Conservation (phyloP, 1,140 invertebrate genomes). For the Caenorhabditis remanei region DNA sequence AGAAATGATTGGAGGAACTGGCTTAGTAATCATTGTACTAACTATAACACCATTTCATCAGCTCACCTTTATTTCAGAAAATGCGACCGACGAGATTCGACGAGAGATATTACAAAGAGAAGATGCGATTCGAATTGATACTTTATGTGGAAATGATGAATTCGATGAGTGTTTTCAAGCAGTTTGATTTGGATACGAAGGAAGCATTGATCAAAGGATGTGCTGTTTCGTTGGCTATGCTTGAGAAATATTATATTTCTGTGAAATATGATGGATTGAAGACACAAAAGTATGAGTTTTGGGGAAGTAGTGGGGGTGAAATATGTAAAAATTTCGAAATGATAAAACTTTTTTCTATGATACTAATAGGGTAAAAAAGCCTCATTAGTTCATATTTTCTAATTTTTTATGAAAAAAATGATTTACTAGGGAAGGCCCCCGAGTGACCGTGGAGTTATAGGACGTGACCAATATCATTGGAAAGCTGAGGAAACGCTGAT, state of each 20-base stretch:
- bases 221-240: conserved; percentile 23
- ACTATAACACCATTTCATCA: not conserved
- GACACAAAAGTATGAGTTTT: conserved; percentile 24
- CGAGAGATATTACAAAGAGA: conserved; percentile 48
- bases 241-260: conserved; percentile 44
- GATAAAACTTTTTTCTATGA: too few relatives aligned
- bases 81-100: conserved; percentile 38
- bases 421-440: too few relatives aligned
- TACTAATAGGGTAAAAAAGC: too few relatives aligned
- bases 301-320: not conserved
- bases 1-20: conserved; percentile 30
- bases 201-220: conserved; percentile 9
- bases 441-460: too few relatives aligned
- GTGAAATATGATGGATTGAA: conserved; percentile 42
- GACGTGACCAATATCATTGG: too few relatives aligned
- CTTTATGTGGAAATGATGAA: conserved; percentile 44
- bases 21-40: conserved; percentile 51
- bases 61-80: conserved; percentile 35
- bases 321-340: too few relatives aligned
- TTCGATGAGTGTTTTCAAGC: conserved; percentile 13
- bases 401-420: too few relatives aligned
- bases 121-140: conserved; percentile 35
- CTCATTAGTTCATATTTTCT: too few relatives aligned
- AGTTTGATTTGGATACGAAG: conserved; percentile 24
- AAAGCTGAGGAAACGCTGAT: too few relatives aligned